phyloP scores from a whole-genome alignment of 1,140 invertebrate genomes.

The Agrypnia vestita region DNA sequence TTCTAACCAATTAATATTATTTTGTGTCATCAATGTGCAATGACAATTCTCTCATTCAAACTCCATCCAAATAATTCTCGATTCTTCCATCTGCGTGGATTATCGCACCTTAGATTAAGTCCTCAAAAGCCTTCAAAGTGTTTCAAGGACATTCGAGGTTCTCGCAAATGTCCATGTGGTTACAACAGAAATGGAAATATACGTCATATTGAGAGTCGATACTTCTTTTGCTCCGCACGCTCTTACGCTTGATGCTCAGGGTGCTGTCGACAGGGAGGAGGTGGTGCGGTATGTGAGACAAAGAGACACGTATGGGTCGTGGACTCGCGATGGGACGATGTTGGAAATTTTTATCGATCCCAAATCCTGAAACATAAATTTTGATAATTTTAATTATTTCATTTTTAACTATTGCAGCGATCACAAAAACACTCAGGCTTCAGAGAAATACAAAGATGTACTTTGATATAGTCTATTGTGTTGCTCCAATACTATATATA shows the following conservation, averaged over 20 bases:
- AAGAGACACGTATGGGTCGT: neutral
- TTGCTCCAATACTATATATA: too few species aligned
- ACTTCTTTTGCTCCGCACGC: neutral
- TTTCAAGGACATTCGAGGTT: constrained; percentile 33
- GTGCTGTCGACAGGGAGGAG: constrained; percentile 23
- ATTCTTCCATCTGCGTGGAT: too few species aligned
- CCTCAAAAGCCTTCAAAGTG: neutral
- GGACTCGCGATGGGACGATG: neutral
- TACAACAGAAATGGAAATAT: constrained; percentile 33
- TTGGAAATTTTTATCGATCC: neutral
- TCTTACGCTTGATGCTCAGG: neutral
- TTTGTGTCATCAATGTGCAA: too few species aligned
- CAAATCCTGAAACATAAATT: neutral
- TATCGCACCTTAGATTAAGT: neutral
- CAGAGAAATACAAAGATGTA: too few species aligned
- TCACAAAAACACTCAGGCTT: too few species aligned
- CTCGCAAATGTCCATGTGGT: constrained; percentile 40
- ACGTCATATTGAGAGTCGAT: constrained; percentile 24
- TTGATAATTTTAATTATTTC: too few species aligned
- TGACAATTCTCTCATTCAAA: too few species aligned
- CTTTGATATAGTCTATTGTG: too few species aligned
- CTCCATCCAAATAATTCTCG: too few species aligned
- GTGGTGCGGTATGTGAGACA: constrained; percentile 11
- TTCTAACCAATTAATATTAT: too few species aligned
- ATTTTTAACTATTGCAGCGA: too few species aligned